Evolutionary conservation across 2,888 invertebrate genomes (phyloP), one percentile per base, ranked within the genome.

Genomic region (Mesorhabditis spiculigera): DNA sequence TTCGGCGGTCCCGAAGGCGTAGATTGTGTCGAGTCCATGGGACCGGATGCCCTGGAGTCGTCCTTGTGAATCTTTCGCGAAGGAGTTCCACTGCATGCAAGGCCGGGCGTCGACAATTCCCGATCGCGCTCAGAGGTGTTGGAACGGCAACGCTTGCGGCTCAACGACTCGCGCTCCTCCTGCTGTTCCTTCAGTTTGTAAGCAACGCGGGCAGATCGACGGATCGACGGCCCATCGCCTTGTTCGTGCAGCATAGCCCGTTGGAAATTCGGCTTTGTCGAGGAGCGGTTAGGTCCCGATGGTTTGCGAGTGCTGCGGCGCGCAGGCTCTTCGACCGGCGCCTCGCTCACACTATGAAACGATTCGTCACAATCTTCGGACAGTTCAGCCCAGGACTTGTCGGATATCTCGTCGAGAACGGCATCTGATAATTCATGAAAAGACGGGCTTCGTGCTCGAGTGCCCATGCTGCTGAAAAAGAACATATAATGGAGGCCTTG

Each of bases 301-400:
- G 70, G 67, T 28, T 73, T 71, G 61, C 75, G 68, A 45, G 75
- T 78, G 64, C 75, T 70, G 13, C 64, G 41, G 4, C 67, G 41
- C 28, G 73, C 75, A 5, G 63, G 65, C 5, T 71, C 67, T n/a
- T 67, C 63, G 41, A 65, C 58, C 6, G 42, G 63, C 3, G 62
- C 66, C 13, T 61, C 44, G 44, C 70, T 8, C 45, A 45, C 10
- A 44, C 44, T 13, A 10, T 65, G 44, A 28, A 63, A 63, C 42
- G 73, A 65, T 3, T 71, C 72, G 0, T 68, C 67, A 45, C 79
- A 79, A 45, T 77, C 75, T 43, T 77, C 79, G 4, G 76, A 74
- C 44, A 78, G 69, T 64, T 79, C 79, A 4, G 77, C 77, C 81
- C 81, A 81, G 5, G 81, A 81, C 10, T 69, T 72, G 71, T 81